Percentiles rank a stretch among this genome's conserved stretches.
phyloP scores from a whole-genome alignment of 2,797 vertebrate species.

The Notamacropus eugenii region DNA sequence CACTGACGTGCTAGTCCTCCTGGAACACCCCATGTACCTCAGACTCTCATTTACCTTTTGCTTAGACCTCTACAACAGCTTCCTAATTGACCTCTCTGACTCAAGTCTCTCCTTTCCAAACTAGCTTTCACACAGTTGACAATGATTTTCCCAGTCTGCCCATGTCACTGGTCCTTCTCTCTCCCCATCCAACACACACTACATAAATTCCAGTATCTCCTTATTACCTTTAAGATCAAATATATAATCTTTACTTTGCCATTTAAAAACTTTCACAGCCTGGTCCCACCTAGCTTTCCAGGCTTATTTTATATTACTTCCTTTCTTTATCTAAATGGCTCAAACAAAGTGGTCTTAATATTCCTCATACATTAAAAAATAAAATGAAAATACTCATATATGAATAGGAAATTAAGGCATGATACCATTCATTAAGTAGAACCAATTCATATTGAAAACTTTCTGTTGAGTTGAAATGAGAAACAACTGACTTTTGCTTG shows the following conservation, averaged over 20 bases:
- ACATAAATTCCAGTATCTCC: not conserved
- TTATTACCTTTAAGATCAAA: not conserved
- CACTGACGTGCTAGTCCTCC: not conserved
- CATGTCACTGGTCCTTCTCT: not conserved
- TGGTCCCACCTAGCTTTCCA: not conserved
- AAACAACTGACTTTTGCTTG: not conserved
- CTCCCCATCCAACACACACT: not conserved
- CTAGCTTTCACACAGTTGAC: not conserved
- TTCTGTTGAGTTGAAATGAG: not conserved
- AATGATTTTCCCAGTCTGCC: not conserved
- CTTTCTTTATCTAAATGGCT: not conserved
- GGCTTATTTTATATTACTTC: not conserved
- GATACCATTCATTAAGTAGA: not conserved
- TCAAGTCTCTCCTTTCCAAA: not conserved
- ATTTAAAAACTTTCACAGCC: not conserved
- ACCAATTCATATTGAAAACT: not conserved
- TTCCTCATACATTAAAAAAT: not conserved
- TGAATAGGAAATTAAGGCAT: not conserved
- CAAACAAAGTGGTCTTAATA: not conserved
- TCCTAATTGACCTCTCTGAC: not conserved
- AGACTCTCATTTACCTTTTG: not conserved
- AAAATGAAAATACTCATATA: not conserved
- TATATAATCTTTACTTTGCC: not conserved
- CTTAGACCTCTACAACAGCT: not conserved
- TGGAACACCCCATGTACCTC: not conserved